phyloP scores from a whole-genome alignment of 2,113 vertebrate genomes.

The Actenoides lindsayi region DNA sequence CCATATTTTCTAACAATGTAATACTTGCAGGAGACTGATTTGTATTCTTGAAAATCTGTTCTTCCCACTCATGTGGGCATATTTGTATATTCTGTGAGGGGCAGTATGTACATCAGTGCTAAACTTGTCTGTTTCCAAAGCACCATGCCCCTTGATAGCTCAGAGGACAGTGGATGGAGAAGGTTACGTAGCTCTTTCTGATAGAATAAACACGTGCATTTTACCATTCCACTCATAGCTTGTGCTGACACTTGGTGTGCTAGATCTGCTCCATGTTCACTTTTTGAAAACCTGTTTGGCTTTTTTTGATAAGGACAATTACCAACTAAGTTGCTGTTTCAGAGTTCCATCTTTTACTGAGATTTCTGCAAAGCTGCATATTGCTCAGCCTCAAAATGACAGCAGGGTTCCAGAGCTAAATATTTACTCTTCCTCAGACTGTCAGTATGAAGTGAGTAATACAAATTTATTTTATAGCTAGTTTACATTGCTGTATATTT shows the following conservation, averaged over 20 bases:
- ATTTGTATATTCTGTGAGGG: not conserved
- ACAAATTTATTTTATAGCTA: not conserved
- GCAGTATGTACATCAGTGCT: not conserved
- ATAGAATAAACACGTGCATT: not conserved
- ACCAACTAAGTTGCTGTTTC: constrained; percentile 7
- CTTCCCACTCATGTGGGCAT: not conserved
- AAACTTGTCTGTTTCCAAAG: not conserved
- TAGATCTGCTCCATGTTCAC: not conserved
- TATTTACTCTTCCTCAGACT: constrained; percentile 91
- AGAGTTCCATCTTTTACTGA: constrained; percentile 86
- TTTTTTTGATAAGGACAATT: not conserved
- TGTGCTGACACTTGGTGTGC: not conserved
- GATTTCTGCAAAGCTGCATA: constrained; percentile 91
- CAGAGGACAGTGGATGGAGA: not conserved
- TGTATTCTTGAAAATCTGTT: not conserved
- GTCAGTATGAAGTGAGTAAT: constrained; percentile 91
- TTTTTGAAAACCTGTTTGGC: not conserved
- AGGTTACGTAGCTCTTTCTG: not conserved
- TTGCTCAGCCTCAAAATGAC: constrained; percentile 81
- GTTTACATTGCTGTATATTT: not conserved
- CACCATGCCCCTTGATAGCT: not conserved
- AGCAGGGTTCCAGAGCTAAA: constrained; percentile 79
- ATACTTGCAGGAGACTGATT: not conserved
- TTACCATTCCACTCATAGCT: not conserved
- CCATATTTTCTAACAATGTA: not conserved